phyloP scores from a whole-genome alignment of 1,140 invertebrate species.

The Copidosoma floridanum region DNA sequence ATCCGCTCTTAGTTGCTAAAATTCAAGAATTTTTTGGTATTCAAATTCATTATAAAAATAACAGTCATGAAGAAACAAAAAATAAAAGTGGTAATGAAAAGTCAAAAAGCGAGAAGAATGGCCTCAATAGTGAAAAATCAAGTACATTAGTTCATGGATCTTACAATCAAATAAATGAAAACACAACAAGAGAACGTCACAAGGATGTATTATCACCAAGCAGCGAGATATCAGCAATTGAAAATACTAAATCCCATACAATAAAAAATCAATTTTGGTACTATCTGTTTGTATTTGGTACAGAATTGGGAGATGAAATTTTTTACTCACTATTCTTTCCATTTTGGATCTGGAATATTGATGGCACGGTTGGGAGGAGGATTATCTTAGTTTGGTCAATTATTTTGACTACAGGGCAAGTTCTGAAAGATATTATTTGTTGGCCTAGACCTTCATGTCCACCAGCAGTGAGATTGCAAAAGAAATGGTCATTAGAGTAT shows the following conservation, averaged over 20 bases:
- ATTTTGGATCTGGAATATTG: constrained; percentile 91
- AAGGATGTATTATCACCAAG: constrained; percentile 14
- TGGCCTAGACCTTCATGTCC: constrained; percentile 81
- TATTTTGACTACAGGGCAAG: constrained; percentile 85
- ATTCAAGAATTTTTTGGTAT: constrained; percentile 75
- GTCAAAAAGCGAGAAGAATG: constrained; percentile 1
- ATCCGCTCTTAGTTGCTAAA: constrained; percentile 67
- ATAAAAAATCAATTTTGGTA: constrained; percentile 84
- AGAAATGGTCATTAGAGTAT: constrained; percentile 85
- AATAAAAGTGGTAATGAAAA: too few relatives aligned
- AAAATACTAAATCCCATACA: constrained; percentile 46
- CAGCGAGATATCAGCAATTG: constrained; percentile 14
- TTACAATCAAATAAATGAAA: constrained; percentile 7
- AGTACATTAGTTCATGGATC: constrained; percentile 6
- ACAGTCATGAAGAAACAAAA: too few relatives aligned
- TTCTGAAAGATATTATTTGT: constrained; percentile 80
- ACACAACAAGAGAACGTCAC: constrained; percentile 3
- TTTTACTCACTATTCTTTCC: constrained; percentile 87
- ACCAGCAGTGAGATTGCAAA: constrained; percentile 78
- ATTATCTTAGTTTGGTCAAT: constrained; percentile 82
- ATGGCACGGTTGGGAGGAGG: constrained; percentile 76
- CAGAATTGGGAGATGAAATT: constrained; percentile 81
- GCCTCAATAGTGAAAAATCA: not conserved
- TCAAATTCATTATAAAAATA: constrained; percentile 45
- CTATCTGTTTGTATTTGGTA: constrained; percentile 81